phyloP scores from a whole-genome alignment of 2,113 vertebrate species.

The Columba janthina region DNA sequence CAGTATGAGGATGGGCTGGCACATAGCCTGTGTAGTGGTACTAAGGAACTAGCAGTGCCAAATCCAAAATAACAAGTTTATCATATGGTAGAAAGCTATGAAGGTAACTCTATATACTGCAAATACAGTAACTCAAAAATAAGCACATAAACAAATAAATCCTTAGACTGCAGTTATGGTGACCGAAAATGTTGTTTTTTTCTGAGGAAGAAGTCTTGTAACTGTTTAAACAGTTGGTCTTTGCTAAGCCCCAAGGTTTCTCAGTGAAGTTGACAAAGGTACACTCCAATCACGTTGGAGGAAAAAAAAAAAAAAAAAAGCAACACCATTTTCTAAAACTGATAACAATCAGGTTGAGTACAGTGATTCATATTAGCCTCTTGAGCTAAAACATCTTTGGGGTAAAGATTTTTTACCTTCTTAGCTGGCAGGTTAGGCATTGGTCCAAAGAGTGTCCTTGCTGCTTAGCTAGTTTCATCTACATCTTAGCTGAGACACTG shows the following conservation, averaged over 20 bases:
- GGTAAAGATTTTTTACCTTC: background rate
- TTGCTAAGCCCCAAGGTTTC: background rate
- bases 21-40: background rate
- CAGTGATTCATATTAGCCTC: background rate
- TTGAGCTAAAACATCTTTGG: background rate
- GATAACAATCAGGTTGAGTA: background rate
- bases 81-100: background rate
- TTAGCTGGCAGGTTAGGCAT: accelerated
- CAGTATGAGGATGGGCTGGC: background rate
- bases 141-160: background rate
- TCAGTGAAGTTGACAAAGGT: background rate
- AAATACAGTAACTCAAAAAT: background rate
- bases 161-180: background rate
- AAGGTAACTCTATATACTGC: background rate
- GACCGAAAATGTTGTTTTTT: background rate
- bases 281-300: accelerated
- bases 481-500: background rate
- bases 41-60: background rate
- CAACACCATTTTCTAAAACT: background rate
- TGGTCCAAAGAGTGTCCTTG: background rate
- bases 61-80: background rate
- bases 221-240: background rate
- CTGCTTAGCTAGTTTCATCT: background rate
- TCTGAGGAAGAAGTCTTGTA: background rate
- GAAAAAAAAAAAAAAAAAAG: background rate